Evolutionary conservation across 1,140 invertebrate species (phyloP).

Genomic region (Cherax destructor): DNA sequence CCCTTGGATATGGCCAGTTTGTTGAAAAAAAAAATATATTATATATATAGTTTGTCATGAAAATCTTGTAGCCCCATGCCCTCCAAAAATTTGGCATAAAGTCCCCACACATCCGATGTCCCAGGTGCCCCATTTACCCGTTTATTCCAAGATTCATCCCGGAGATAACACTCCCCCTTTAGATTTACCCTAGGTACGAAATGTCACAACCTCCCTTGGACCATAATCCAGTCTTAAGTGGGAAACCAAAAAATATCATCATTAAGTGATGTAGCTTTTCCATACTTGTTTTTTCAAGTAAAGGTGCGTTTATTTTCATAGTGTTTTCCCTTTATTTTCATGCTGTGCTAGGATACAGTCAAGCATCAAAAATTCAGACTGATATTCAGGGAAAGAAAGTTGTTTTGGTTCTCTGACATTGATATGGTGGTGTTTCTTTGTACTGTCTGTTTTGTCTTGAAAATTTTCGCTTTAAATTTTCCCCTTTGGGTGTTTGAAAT

Average conservation of each 20-base stretch:
- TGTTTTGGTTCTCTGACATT: too few species aligned
- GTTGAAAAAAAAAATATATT: too few species aligned
- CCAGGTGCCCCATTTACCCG: conserved; percentile 12
- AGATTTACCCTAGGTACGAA: conserved; percentile 5
- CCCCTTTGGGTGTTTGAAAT: too few species aligned
- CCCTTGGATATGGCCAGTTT: too few species aligned
- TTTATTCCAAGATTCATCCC: conserved; percentile 14
- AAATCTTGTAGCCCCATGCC: conserved; percentile 44
- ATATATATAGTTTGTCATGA: conserved; percentile 21
- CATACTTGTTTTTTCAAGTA: conserved; percentile 48
- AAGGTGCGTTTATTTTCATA: conserved; percentile 57
- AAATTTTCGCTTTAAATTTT: too few species aligned
- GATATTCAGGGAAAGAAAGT: too few species aligned
- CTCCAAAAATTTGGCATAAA: conserved; percentile 41
- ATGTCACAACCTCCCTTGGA: conserved; percentile 58
- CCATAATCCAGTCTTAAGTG: conserved; percentile 39
- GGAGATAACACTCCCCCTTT: background rate
- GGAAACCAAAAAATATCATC: conserved; percentile 59
- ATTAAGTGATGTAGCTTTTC: conserved; percentile 50
- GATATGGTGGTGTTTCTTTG: too few species aligned
- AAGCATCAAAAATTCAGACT: too few species aligned
- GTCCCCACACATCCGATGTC: conserved; percentile 21
- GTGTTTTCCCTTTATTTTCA: conserved; percentile 48
- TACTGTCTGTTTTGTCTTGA: too few species aligned
- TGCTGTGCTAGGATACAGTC: conserved; percentile 56